Base-by-base conservation (phyloP, 2,888 invertebrate genomes). In the Cantharis rustica region DNA sequence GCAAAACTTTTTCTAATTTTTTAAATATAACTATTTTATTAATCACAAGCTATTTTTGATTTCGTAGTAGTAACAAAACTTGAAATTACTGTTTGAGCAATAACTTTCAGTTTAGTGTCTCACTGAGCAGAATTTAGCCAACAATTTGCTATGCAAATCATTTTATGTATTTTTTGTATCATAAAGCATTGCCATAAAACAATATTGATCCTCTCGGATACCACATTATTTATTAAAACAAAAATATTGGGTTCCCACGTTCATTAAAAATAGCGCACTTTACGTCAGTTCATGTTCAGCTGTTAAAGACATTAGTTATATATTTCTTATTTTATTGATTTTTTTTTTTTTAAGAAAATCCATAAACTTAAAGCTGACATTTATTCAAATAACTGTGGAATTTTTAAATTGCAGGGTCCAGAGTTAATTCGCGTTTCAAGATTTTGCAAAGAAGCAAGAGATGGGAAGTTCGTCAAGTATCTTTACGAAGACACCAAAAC, bases 341-440 rank as follows among this genome's bases (percentile, higher is more conserved):
- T 20, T 20, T n/a, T 17, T 63, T n/a, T 66, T n/a, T 7, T 10
- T 0, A 66, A n/a, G 4, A 16, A 11, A 66, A 66, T n/a, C 9
- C 11, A 16, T 16, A 17, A 64, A 64, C 20, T 64, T 20, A 15
- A 64, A 17, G 5, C 20, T 63, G 16, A 47, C 47, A 23, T 23
- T 47, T 47, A 47, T 47, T 47, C n/a, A 47, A n/a, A 47, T n/a
- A 47, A 47, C n/a, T n/a, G 47, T n/a, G n/a, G n/a, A 47, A n/a
- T 47, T 47, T 47, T n/a, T n/a, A n/a, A 47, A n/a, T 47, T 92
- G 61, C 91, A 97, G 96, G 96, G 96, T 84, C 93, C 95, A 82
- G 96, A 96, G 89, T 91, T 95, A 90, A 94, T 96, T 85, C 92
- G 96, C 84, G 95, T 96, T 79, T 96, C 96, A 71, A 95, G 95